A percentile compares a stretch with the other conserved stretches of the same genome.
Evolutionary conservation across 37 sponge, comb jelly and placozoan genomes (phyloP).

Genomic region (Beroe forskalii): DNA sequence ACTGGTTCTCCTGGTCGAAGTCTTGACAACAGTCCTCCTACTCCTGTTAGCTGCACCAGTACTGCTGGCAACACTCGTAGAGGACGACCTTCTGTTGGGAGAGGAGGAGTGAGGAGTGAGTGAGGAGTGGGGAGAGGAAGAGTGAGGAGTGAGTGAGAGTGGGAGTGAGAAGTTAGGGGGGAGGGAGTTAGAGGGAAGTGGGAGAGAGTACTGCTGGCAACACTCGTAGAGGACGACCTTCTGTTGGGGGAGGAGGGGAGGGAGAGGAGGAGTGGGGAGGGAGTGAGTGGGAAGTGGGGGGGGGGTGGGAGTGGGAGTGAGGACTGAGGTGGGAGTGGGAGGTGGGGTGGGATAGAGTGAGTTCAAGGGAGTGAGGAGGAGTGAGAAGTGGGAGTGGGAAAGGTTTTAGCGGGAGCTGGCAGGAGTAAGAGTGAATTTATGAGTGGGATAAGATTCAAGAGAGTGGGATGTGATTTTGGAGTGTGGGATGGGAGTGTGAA

Average conservation of each 20-base stretch:
- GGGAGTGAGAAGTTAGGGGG: not conserved
- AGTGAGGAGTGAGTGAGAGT: not conserved
- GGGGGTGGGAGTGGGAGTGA: too few species aligned
- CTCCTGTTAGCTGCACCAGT: constrained; percentile 6
- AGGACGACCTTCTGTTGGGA: constrained; percentile 20
- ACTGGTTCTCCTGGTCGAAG: not conserved
- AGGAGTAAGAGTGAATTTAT: too few species aligned
- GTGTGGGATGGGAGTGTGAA: not conserved
- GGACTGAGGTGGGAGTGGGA: too few species aligned
- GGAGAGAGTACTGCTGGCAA: too few species aligned
- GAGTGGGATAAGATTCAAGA: too few species aligned
- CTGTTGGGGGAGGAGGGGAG: not conserved
- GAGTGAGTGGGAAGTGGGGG: too few species aligned
- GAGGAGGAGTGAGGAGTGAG: not conserved
- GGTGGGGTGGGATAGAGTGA: too few species aligned
- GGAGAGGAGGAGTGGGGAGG: too few species aligned
- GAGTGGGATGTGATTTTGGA: not conserved
- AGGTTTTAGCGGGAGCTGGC: too few species aligned
- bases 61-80: too few species aligned
- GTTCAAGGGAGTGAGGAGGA: too few species aligned
- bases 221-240: not conserved
- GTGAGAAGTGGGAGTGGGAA: too few species aligned
- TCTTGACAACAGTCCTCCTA: not conserved
- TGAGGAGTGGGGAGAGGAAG: not conserved
- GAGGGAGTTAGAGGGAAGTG: not conserved